Percentiles rank a stretch among this genome's conserved stretches.
Evolutionary conservation across 1,140 invertebrate species (phyloP).

Genomic region (Sminthurinus signatus): DNA sequence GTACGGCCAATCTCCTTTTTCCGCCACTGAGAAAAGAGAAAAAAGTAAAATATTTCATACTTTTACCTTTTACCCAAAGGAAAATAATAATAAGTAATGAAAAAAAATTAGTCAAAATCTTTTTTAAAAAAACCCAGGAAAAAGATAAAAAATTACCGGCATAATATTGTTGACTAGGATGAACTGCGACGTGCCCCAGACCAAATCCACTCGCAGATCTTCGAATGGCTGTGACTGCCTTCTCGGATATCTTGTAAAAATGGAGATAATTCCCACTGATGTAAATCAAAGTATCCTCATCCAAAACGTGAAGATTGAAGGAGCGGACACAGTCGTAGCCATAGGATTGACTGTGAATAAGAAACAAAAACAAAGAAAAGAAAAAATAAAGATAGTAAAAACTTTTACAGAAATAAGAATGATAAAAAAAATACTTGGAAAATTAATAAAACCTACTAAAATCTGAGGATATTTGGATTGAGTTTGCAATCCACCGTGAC

Average conservation of each 20-base stretch:
- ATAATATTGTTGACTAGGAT: slow-evolving; percentile 61
- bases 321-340: slow-evolving; percentile 76
- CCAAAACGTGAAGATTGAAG: slow-evolving; percentile 69
- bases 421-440: not conserved
- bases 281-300: slow-evolving; percentile 65
- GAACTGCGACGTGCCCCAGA: slow-evolving; percentile 70
- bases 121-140: too few relatives aligned
- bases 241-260: slow-evolving; percentile 59
- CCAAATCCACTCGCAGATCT: slow-evolving; percentile 65
- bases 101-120: too few relatives aligned
- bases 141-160: too few relatives aligned
- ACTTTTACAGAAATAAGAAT: not conserved
- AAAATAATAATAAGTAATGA: too few relatives aligned
- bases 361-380: not conserved
- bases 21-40: too few relatives aligned
- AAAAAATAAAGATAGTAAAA: not conserved
- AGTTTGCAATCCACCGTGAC: not conserved
- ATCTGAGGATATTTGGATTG: slow-evolving; percentile 16
- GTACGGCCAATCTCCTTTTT: slow-evolving; percentile 59
- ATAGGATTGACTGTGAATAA: slow-evolving; percentile 62
- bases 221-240: slow-evolving; percentile 59
- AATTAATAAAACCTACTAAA: slow-evolving; percentile 25
- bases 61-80: too few relatives aligned
- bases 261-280: slow-evolving; percentile 72
- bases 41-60: too few relatives aligned